Percentiles rank a stretch among this genome's conserved stretches.
Evolutionary conservation across 2,797 vertebrate species (phyloP).

Genomic region (Muraenolepis orangiensis): DNA sequence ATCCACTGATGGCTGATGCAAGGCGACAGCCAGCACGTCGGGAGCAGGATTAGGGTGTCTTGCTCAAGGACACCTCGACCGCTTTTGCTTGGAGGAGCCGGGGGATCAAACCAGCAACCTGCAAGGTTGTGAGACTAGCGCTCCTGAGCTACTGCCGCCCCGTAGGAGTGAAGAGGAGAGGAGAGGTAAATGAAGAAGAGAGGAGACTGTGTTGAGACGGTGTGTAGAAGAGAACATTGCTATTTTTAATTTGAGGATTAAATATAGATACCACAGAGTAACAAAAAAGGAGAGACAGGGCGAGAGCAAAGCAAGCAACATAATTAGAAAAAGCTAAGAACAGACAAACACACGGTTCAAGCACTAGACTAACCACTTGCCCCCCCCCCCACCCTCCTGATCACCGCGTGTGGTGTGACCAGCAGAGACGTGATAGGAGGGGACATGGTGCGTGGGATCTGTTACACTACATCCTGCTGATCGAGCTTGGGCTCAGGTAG

Average conservation of each 20-base stretch:
- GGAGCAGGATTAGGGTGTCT: too few species aligned
- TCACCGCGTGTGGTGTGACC: background rate
- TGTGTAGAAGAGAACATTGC: background rate
- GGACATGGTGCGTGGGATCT: background rate
- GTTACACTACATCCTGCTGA: background rate
- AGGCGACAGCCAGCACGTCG: too few species aligned
- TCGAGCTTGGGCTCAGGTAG: background rate
- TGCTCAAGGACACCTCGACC: too few species aligned
- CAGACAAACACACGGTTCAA: background rate
- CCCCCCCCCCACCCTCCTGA: too few species aligned
- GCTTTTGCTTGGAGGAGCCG: too few species aligned
- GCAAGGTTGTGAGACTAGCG: too few species aligned
- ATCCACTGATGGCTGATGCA: too few species aligned
- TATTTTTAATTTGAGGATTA: background rate
- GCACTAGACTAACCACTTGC: background rate
- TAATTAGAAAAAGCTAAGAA: background rate
- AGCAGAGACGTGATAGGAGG: constrained; percentile 11
- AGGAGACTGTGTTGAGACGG: background rate
- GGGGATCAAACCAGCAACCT: too few species aligned
- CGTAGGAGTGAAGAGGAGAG: background rate
- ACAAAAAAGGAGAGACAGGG: background rate
- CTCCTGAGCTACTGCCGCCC: too few species aligned
- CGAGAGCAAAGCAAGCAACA: background rate
- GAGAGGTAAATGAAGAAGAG: background rate
- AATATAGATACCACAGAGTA: background rate